These are phyloP conservation scores for Emydura subglobosa DNA, from an alignment of 2,113 vertebrate genomes.

Conservation along the genomic window DNA sequence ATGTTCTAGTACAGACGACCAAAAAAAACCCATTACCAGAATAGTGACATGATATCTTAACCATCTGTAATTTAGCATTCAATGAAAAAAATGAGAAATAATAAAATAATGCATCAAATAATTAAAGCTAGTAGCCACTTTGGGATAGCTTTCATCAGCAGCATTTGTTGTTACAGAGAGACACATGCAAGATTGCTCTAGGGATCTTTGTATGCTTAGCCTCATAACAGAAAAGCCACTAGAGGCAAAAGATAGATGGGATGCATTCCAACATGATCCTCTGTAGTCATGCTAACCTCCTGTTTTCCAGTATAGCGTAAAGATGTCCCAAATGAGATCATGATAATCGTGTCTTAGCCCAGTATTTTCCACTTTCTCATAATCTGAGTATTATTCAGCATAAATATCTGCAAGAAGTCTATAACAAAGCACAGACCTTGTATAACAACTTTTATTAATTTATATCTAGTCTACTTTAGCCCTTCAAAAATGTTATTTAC, in stretches of 20 bases:
- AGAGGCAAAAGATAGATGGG: neutral
- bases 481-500: neutral
- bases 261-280: neutral
- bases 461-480: neutral
- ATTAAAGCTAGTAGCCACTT: constrained; percentile 58
- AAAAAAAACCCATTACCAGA: neutral
- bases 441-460: neutral
- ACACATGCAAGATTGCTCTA: neutral
- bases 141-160: constrained; percentile 18
- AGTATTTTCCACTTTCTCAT: neutral
- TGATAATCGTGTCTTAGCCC: neutral
- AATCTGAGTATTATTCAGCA: neutral
- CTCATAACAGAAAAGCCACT: neutral
- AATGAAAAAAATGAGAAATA: constrained; percentile 37
- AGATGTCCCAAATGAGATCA: neutral
- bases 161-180: constrained; percentile 2
- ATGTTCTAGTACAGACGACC: neutral
- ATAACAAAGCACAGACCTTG: constrained; percentile 5
- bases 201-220: neutral
- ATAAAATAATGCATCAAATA: constrained; percentile 59
- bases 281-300: neutral
- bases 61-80: neutral
- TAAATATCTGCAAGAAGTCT: constrained; percentile 39
- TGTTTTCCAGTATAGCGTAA: neutral
- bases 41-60: constrained; percentile 7